Base-by-base conservation (phyloP, 2,888 invertebrate genomes). In the Epinotia demarniana region DNA sequence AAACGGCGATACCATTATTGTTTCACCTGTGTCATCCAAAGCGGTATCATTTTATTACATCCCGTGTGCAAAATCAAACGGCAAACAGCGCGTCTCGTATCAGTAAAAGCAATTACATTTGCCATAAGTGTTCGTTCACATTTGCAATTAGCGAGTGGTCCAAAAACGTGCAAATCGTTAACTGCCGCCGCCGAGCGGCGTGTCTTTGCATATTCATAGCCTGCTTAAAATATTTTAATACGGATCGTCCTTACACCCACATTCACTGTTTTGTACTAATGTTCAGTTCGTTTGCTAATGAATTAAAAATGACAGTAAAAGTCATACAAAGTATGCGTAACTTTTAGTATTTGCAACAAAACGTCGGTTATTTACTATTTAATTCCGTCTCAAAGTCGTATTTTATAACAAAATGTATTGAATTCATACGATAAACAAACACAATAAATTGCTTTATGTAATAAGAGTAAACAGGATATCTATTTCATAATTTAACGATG, bases 131-230 rank as follows among this genome's bases (percentile, higher is more conserved):
- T 92, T 90, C 92, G 90, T 90, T 90, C 91, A 92, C 90, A 93
- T 92, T 92, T 89, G 92, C 92, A 93, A 94, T 94, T 93, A 93
- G 93, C 92, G 89, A 86, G 86, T 90, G 90, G 90, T 90, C 93
- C 91, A 92, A 92, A 93, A 93, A 92, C 93, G 93, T 93, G 93
- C 92, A 89, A 93, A 93, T 93, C 93, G 93, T 92, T 93, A 93
- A 88, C 90, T 90, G 83, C 88, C 89, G 84, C 87, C 89, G 86
- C 86, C 85, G 89, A 85, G 90, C 84, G 89, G 84, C 93, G 93
- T 94, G 93, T 90, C 92, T 89, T 90, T 92, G 93, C 93, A 94
- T 94, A 94, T 94, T 94, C 93, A 93, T 93, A 90, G 92, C 91
- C 93, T 93, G 89, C 88, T 93, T 93, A 93, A 92, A 93, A 93